Percentiles rank a stretch among this genome's conserved stretches.
Conservation (phyloP, 2,888 invertebrate genomes). For the Hemistola chrysoprasaria region DNA sequence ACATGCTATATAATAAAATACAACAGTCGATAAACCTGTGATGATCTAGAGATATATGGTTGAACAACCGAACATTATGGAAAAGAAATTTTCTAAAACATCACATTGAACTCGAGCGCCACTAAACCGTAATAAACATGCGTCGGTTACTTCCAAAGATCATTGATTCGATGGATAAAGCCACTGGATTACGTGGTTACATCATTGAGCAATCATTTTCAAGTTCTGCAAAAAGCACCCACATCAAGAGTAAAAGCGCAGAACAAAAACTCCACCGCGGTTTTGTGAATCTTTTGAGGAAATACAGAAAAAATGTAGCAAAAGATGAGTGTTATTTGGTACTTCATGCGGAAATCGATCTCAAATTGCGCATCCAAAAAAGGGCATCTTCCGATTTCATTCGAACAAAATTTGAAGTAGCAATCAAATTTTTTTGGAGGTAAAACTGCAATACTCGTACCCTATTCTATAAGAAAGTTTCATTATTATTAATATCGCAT, state of each 20-base stretch:
- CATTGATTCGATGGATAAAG: conserved; percentile 37
- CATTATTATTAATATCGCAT: too few species aligned
- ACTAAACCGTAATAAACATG: conserved; percentile 27
- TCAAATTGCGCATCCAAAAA: conserved; percentile 73
- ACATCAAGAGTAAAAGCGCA: conserved; percentile 35
- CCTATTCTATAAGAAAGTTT: too few species aligned
- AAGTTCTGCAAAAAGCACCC: conserved; percentile 35
- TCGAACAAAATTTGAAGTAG: conserved; percentile 29
- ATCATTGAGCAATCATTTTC: conserved; percentile 43
- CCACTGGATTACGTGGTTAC: conserved; percentile 48
- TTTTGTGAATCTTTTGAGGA: conserved; percentile 35
- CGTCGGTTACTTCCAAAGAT: conserved; percentile 40
- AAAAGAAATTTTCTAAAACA: conserved; percentile 15
- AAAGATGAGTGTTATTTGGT: conserved; percentile 63
- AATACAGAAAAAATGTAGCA: conserved; percentile 58
- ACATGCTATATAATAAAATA: conserved; percentile 17
- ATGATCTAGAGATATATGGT: conserved; percentile 17
- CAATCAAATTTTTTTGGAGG: conserved; percentile 15
- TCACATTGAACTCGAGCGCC: conserved; percentile 26
- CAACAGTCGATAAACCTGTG: conserved; percentile 12
- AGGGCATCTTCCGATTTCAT: conserved; percentile 61
- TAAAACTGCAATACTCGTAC: not conserved
- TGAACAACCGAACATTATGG: conserved; percentile 9
- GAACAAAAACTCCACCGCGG: conserved; percentile 27
- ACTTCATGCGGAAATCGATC: conserved; percentile 77